These are phyloP conservation scores for Cheirogaleus medius DNA, from an alignment of 2,113 vertebrate genomes.

Conservation along the genomic window DNA sequence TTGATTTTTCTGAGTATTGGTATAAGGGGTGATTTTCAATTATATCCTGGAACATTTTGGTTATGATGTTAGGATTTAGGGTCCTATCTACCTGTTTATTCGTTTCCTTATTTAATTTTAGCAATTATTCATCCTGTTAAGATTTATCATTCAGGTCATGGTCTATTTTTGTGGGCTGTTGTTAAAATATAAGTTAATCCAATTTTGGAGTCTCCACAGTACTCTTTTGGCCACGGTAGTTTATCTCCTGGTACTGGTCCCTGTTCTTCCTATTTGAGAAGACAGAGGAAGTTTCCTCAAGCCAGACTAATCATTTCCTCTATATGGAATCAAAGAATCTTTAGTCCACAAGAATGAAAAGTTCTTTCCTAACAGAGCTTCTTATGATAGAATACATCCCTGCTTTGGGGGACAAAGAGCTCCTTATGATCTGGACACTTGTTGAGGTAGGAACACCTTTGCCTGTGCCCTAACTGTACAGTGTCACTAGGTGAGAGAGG, in stretches of 20 bases:
- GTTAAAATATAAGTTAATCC: neutral
- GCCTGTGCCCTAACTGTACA: neutral
- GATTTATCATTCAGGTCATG: neutral
- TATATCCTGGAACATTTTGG: neutral
- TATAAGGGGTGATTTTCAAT: neutral
- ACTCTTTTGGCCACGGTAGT: neutral
- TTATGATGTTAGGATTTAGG: neutral
- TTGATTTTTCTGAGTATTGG: neutral
- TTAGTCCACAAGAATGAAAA: neutral
- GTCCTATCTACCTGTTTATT: neutral
- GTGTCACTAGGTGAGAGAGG: no score
- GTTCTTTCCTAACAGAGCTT: neutral
- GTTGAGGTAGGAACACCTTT: neutral
- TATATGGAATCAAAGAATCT: neutral
- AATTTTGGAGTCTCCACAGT: no score
- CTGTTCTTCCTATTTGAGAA: neutral
- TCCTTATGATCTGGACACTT: neutral
- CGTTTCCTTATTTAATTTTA: neutral
- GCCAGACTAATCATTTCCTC: rapidly evolving
- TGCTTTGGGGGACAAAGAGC: neutral
- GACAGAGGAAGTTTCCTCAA: neutral
- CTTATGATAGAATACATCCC: rapidly evolving
- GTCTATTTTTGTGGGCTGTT: neutral
- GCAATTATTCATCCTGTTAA: neutral
- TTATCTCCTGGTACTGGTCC: neutral